These are phyloP conservation scores for Sternotherus odoratus DNA, from an alignment of 2,797 vertebrate genomes.

Conservation along the genomic window DNA sequence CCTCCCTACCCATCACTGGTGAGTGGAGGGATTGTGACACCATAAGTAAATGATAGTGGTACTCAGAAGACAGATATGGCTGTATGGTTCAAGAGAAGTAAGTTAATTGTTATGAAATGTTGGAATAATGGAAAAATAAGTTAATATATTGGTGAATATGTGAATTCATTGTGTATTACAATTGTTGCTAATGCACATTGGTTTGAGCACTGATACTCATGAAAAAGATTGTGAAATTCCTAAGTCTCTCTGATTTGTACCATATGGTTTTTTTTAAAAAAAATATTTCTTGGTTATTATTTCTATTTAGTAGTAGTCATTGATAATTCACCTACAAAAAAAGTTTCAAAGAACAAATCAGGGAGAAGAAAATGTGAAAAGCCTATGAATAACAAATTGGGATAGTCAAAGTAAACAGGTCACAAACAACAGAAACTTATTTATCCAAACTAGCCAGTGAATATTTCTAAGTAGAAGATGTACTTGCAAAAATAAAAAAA, in stretches of 20 bases:
- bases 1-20: no score
- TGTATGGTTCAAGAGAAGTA: no score
- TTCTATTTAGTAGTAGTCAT: neutral
- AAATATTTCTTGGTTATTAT: neutral
- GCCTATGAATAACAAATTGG: neutral
- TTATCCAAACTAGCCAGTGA: neutral
- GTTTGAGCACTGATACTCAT: neutral
- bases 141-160: neutral
- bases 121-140: no score
- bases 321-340: no score
- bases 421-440: neutral
- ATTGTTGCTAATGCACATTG: neutral
- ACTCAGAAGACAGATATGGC: no score
- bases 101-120: no score
- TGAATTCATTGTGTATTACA: neutral
- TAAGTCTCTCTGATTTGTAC: neutral
- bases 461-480: neutral
- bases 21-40: no score
- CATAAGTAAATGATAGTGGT: no score
- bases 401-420: neutral
- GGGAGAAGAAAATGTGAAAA: neutral
- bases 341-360: neutral
- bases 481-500: neutral
- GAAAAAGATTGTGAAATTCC: neutral
- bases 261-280: neutral